Percentiles rank a stretch among this genome's conserved stretches.
Conservation (phyloP, 2,888 invertebrate species). For the Caenorhabditis sp. region DNA sequence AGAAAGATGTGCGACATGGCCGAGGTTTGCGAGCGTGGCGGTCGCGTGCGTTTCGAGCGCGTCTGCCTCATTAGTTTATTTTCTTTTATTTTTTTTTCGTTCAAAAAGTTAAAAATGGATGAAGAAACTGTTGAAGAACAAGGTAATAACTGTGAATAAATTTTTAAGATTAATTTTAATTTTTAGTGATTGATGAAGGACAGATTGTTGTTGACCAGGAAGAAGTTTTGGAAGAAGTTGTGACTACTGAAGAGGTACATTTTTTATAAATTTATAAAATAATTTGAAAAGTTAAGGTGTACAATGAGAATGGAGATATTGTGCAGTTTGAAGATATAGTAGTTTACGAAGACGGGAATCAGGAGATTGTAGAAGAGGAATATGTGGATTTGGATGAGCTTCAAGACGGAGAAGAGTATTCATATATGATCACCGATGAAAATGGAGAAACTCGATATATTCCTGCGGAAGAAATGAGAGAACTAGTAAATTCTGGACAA, state of each 20-base stretch:
- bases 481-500: not conserved
- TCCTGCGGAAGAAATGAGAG: not conserved
- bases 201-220: conserved; percentile 1
- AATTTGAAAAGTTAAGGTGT: not conserved
- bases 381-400: conserved; percentile 4
- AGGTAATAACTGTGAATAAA: not conserved
- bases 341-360: not conserved
- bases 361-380: conserved; percentile 9
- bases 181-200: conserved; percentile 2
- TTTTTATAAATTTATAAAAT: not conserved
- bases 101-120: not conserved
- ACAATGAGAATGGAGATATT: conserved; percentile 6
- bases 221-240: conserved; percentile 6
- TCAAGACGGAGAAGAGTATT: conserved; percentile 2
- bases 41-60: conserved; percentile 21
- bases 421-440: conserved; percentile 6
- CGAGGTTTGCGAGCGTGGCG: not conserved
- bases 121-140: not conserved
- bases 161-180: not conserved
- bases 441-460: conserved; percentile 1
- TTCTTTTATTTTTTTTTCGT: not conserved
- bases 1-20: not conserved
- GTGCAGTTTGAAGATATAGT: conserved; percentile 4
- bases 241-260: not conserved
- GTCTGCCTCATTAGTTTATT: conserved; percentile 18